Evolutionary conservation across 2,888 invertebrate genomes (phyloP).

Genomic region (Noctua janthina): DNA sequence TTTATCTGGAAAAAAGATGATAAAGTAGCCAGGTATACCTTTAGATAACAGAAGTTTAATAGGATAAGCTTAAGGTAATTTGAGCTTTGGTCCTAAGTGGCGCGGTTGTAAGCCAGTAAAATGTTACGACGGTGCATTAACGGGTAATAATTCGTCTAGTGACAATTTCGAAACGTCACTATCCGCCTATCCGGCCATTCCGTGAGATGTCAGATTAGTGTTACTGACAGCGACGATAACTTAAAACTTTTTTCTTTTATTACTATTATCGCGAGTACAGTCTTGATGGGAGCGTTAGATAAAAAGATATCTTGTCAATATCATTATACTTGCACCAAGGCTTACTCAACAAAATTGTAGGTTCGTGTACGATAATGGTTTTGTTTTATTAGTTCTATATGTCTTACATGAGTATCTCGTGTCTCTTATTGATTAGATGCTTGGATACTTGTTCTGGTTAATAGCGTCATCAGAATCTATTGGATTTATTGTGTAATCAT

Average conservation of each 20-base stretch:
- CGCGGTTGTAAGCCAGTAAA: slow-evolving; percentile 81
- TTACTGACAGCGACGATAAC: slow-evolving; percentile 82
- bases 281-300: slow-evolving; percentile 81
- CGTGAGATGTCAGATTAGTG: slow-evolving; percentile 83
- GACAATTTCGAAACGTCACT: slow-evolving; percentile 85
- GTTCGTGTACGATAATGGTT: slow-evolving; percentile 82
- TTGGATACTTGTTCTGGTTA: slow-evolving; percentile 53
- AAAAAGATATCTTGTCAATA: slow-evolving; percentile 85
- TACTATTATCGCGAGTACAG: slow-evolving; percentile 80
- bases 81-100: slow-evolving; percentile 81
- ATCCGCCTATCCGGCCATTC: slow-evolving; percentile 77
- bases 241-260: slow-evolving; percentile 84
- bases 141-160: slow-evolving; percentile 84
- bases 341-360: slow-evolving; percentile 86
- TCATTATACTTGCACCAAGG: slow-evolving; percentile 83
- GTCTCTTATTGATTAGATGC: slow-evolving; percentile 73
- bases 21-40: slow-evolving; percentile 64
- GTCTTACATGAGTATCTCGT: slow-evolving; percentile 75
- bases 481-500: slow-evolving; percentile 52
- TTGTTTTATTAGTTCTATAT: slow-evolving; percentile 81
- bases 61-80: slow-evolving; percentile 76
- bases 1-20: slow-evolving; percentile 61
- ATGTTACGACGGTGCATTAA: slow-evolving; percentile 82
- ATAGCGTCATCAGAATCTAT: slow-evolving; percentile 58
- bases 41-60: slow-evolving; percentile 66